A percentile compares a stretch with the other conserved stretches of the same genome.
Conservation (phyloP, 2,888 invertebrate genomes). For the Timandra comae region DNA sequence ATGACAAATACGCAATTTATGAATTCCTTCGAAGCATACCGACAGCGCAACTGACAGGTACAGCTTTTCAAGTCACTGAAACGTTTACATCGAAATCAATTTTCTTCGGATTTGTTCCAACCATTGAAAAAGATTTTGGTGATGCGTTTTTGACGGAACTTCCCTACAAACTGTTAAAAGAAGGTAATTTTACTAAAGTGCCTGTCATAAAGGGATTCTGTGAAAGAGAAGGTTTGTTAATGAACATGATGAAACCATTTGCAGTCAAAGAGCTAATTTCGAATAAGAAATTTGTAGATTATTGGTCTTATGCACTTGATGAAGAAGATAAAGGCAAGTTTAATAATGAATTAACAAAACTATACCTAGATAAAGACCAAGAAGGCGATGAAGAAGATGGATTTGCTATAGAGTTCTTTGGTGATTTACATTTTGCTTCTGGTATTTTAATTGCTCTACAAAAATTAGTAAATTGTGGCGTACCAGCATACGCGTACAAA, state of each 20-base stretch:
- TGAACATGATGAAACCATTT: slow-evolving; percentile 28
- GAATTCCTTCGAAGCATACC: slow-evolving; percentile 27
- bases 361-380: slow-evolving; percentile 10
- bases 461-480: slow-evolving; percentile 20
- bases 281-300: neutral
- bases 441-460: slow-evolving; percentile 34
- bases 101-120: slow-evolving; percentile 43
- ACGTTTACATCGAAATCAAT: slow-evolving; percentile 22
- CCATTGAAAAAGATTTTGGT: slow-evolving; percentile 41
- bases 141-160: slow-evolving; percentile 32
- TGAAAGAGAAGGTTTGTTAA: slow-evolving; percentile 57
- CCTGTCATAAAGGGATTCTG: slow-evolving; percentile 69
- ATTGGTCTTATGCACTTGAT: neutral
- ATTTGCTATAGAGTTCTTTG: slow-evolving; percentile 36
- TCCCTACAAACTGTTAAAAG: slow-evolving; percentile 54
- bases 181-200: slow-evolving; percentile 47
- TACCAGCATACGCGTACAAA: slow-evolving; percentile 36
- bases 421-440: slow-evolving; percentile 38
- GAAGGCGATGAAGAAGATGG: slow-evolving; percentile 27
- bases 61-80: slow-evolving; percentile 20
- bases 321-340: neutral
- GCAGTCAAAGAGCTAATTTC: slow-evolving; percentile 26
- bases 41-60: slow-evolving; percentile 16
- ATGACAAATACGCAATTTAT: slow-evolving; percentile 27
- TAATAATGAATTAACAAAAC: neutral